Conservation (phyloP, 2,888 invertebrate species). For the Drosophila gaucha region DNA sequence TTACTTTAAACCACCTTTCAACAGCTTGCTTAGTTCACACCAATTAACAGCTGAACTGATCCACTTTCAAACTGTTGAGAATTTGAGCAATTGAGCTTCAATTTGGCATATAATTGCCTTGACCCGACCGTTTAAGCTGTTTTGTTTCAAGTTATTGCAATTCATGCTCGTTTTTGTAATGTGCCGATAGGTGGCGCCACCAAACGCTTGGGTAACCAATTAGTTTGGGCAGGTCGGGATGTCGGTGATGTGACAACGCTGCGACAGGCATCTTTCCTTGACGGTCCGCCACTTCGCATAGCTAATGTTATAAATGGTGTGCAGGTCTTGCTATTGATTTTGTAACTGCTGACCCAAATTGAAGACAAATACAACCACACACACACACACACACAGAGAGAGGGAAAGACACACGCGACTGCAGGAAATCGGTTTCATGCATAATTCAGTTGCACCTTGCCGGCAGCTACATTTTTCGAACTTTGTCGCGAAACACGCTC, state of each 20-base stretch:
- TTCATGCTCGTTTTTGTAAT: background rate
- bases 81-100: too few relatives aligned
- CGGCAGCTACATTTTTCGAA: slow-evolving; percentile 40
- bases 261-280: slow-evolving; percentile 4
- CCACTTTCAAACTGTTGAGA: too few relatives aligned
- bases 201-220: background rate
- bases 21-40: too few relatives aligned
- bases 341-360: slow-evolving; percentile 66
- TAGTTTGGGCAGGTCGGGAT: background rate
- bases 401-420: slow-evolving; percentile 3
- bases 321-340: slow-evolving; percentile 64
- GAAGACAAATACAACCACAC: slow-evolving; percentile 18
- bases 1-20: too few relatives aligned
- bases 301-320: slow-evolving; percentile 15
- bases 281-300: background rate
- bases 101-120: background rate
- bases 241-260: slow-evolving; percentile 13
- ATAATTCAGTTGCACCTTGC: slow-evolving; percentile 61
- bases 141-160: background rate
- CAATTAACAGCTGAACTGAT: too few relatives aligned
- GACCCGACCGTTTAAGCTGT: background rate
- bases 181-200: background rate
- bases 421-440: slow-evolving; percentile 37
- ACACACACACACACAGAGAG: slow-evolving; percentile 1
- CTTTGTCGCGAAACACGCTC: slow-evolving; percentile 26